phyloP scores from a whole-genome alignment of 2,113 vertebrate species.

The Anoura caudifer region DNA sequence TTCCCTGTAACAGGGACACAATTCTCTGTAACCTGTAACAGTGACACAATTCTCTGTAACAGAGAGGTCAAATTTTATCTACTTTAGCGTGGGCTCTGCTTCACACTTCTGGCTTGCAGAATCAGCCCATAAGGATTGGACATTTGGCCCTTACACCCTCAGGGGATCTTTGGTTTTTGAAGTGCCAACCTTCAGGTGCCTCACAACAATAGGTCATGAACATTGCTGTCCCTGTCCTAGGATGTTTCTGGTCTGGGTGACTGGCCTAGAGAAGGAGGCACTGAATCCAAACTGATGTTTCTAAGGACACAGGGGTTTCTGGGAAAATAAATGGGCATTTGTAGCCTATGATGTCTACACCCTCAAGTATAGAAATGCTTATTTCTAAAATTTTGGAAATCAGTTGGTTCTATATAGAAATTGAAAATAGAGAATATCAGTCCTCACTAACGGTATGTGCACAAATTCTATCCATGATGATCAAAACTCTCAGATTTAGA shows the following conservation, averaged over 20 bases:
- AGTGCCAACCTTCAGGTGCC: neutral
- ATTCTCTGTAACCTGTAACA: neutral
- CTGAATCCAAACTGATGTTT: neutral
- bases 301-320: neutral
- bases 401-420: neutral
- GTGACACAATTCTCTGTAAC: neutral
- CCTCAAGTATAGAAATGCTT: neutral
- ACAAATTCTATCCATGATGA: neutral
- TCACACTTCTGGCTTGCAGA: neutral
- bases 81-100: neutral
- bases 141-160: neutral
- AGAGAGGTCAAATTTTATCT: neutral
- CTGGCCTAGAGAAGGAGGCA: neutral
- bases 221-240: fast-evolving
- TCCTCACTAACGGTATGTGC: neutral
- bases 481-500: neutral
- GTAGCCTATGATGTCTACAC: neutral
- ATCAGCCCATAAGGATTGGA: neutral
- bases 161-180: neutral
- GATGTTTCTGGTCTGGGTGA: neutral
- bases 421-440: neutral
- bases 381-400: neutral
- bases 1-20: neutral
- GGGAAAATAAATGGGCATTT: neutral
- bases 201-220: neutral